Percentiles rank a stretch among this genome's conserved stretches.
Evolutionary conservation across 2,888 invertebrate genomes (phyloP).

Genomic region (Ornithoptera alexandrae): DNA sequence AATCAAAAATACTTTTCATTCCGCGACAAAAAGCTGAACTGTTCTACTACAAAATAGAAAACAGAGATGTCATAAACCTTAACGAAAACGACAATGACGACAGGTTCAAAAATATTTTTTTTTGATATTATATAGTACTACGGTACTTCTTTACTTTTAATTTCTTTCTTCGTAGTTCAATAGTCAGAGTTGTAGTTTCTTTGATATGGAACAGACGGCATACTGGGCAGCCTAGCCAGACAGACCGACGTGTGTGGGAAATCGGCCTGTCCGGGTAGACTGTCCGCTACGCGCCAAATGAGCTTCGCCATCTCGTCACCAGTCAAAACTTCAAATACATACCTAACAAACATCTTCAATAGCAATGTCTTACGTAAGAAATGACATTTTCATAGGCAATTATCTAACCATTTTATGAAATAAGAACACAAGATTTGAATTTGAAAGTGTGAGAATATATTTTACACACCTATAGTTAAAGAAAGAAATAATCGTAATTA

Average conservation of each 20-base stretch:
- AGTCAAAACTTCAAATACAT: constrained; percentile 8
- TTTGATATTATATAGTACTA: background rate
- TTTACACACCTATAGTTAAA: background rate
- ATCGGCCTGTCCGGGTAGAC: constrained; percentile 76
- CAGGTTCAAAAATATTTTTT: background rate
- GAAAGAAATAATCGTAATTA: background rate
- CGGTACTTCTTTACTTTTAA: background rate
- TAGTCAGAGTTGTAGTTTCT: background rate
- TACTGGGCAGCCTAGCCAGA: constrained; percentile 56
- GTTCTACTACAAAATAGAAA: too few species aligned
- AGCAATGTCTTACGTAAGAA: constrained; percentile 22
- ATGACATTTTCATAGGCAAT: constrained; percentile 25
- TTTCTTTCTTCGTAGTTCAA: background rate
- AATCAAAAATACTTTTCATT: background rate
- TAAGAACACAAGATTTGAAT: constrained; percentile 8
- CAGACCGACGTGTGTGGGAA: constrained; percentile 50
- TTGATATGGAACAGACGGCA: constrained; percentile 30
- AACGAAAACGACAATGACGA: background rate
- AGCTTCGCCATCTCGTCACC: background rate
- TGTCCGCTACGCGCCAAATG: constrained; percentile 50
- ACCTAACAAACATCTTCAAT: constrained; percentile 9
- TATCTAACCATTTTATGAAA: constrained; percentile 21
- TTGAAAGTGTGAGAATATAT: constrained; percentile 12
- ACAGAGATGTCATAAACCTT: too few species aligned
- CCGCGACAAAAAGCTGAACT: background rate